These are phyloP conservation scores for Atlantisia rogersi DNA, from an alignment of 2,113 vertebrate species.

Conservation along the genomic window DNA sequence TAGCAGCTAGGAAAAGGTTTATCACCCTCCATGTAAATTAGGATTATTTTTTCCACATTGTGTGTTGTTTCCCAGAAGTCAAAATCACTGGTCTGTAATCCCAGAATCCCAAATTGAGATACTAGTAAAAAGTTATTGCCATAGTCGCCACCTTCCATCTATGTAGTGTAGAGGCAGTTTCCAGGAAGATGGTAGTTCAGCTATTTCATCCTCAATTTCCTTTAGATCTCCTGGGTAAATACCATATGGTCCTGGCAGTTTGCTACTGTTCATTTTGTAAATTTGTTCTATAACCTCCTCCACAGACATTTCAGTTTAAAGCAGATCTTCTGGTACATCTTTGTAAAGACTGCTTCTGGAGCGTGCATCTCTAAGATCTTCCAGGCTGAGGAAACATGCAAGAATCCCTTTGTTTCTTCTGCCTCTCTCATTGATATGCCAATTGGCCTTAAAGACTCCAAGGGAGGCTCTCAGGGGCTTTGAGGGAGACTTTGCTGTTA, in stretches of 20 bases:
- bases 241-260: constrained; percentile 13
- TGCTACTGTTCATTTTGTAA: constrained; percentile 29
- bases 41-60: neutral
- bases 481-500: neutral
- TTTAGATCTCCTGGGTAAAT: constrained; percentile 23
- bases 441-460: neutral
- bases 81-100: neutral
- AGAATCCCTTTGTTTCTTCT: neutral
- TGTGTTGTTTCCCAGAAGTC: neutral
- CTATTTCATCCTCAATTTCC: constrained; percentile 33
- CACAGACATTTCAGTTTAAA: constrained; percentile 5
- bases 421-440: neutral
- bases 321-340: neutral
- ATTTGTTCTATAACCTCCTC: constrained; percentile 44
- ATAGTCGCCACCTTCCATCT: neutral
- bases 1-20: neutral
- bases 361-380: neutral
- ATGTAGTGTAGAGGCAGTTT: neutral
- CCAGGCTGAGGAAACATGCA: neutral
- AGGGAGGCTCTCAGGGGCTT: neutral
- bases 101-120: neutral
- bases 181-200: neutral
- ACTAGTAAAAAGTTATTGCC: neutral
- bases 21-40: neutral
- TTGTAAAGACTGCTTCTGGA: neutral